phyloP scores from a whole-genome alignment of 53 echinoderm and acorn worm species.

The Paelopatides confundens region DNA sequence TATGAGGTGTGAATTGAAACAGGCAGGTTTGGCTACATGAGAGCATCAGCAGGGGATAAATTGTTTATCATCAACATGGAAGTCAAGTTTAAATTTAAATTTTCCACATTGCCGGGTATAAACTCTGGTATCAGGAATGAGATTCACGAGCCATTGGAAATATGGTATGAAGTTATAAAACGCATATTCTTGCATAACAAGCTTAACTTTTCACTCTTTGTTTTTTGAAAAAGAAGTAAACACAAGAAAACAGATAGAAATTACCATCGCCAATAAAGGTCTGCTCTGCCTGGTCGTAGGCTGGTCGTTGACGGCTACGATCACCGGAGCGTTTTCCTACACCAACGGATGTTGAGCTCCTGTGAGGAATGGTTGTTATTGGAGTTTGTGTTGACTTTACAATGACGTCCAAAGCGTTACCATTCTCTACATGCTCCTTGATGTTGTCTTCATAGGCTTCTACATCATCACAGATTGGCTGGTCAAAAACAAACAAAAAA shows the following conservation, averaged over 20 bases:
- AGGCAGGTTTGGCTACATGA: no score
- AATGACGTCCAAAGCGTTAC: slow-evolving; percentile 77
- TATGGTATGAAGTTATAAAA: no score
- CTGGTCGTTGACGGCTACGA: slow-evolving; percentile 69
- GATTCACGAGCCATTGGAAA: no score
- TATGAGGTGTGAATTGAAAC: no score
- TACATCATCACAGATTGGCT: slow-evolving; percentile 87
- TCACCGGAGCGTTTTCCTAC: slow-evolving; percentile 72
- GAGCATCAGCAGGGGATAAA: no score
- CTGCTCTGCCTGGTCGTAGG: slow-evolving; percentile 70
- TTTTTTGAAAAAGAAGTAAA: no score
- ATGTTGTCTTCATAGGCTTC: slow-evolving; percentile 80
- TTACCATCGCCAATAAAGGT: slow-evolving; percentile 80
- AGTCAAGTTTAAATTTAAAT: no score
- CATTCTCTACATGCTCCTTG: slow-evolving; percentile 69
- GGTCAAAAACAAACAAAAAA: not conserved
- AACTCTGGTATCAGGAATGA: no score
- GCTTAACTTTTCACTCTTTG: no score
- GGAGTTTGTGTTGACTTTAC: slow-evolving; percentile 80
- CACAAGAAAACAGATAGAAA: not conserved
- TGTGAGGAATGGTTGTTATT: slow-evolving; percentile 75
- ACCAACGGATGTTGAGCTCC: slow-evolving; percentile 77
- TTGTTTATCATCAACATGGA: no score
- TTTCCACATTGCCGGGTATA: no score
- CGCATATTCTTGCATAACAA: no score